Base-by-base conservation (phyloP, 2,797 vertebrate species). In the Halcyon badia region DNA sequence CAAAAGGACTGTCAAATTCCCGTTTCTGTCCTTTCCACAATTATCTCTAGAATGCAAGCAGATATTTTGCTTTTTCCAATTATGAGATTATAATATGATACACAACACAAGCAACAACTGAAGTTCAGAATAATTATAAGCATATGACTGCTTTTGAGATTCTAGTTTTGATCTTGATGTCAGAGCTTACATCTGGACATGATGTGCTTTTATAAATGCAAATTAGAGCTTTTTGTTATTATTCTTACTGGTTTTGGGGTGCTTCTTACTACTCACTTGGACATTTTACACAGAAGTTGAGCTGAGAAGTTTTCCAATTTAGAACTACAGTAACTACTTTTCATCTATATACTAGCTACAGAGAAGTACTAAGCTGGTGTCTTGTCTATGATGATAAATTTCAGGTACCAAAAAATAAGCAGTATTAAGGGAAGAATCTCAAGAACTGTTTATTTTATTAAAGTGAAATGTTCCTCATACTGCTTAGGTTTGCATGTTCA, bases 41-140 rank as follows among this genome's bases (percentile, higher is more conserved):
- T 82, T 93, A 96, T 95, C 39, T 95, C 76, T 58, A 94, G 89
- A 94, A 91, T 92, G 84, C 52, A 71, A 64, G 30, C 33, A 83
- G 82, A 31, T 92, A 91, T 48, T 94, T 95, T 90, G 17, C 54
- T 69, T 91, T 91, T 89, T 85, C 69, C 42, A 73, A 11, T 88
- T 52, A 92, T 89, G 71, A 87, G 90, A 85, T 51, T 96, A 44
- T 77, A 83, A 37, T 60, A 58, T 21, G 49, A 90, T 54, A 37
- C 37, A 37, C 80, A 76, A 76, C 69, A 68, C 13, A 39, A 92
- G 54, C 73, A 89, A 72, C 76, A 89, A 16, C 41, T 88, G 6
- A 93, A 96, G 84, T 92, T 95, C 60, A 81, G 46, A 72, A 57
- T 91, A 85, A 69, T 93, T 90, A 73, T 64, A 82, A 94, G 46